Base-by-base conservation (phyloP, 2,888 invertebrate species). In the Clepsis dumicolana region DNA sequence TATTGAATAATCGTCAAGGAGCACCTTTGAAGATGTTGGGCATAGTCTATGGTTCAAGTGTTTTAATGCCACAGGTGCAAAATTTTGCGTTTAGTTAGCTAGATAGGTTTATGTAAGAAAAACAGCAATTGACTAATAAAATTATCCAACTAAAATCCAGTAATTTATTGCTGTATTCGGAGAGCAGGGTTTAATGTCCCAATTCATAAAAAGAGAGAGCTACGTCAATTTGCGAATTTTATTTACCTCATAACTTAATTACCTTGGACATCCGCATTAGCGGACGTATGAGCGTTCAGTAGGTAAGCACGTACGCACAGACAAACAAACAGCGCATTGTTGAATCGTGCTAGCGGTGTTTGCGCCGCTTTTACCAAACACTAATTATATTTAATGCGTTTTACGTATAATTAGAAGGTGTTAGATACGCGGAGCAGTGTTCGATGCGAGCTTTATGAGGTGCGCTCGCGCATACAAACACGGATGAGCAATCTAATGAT, bases 341-440 rank as follows among this genome's bases (percentile, higher is more conserved):
- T 48, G 35, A 50, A 62, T 52, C 66, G 41, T 38, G 66, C 57
- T 14, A 29, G 38, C 48, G 52, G 44, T 60, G 61, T 62, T 62
- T 65, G 65, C 60, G 48, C 53, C 87, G 75, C 71, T 86, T 88
- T 87, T 88, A 87, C 87, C 86, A 83, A 87, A 83, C 82, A 89
- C 91, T 91, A 91, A 93, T 89, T 90, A 87, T 83, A 88, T 89
- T 86, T 87, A 88, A 90, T 89, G 87, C 90, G 89, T 87, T 90
- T 90, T 88, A 89, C 89, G 88, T 87, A 90, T 89, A 91, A 93
- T 93, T 92, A 93, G 91, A 78, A 89, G 90, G 91, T 89, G 92
- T 90, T 86, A 86, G 88, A 83, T 86, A 91, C 87, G 86, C 85
- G 86, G 85, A 90, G 84, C 91, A 89, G 89, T 81, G 86, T 85